Evolutionary conservation across 2,797 vertebrate species (phyloP), one percentile per base, ranked within the genome.

Genomic region (Pseudochromis fuscus): DNA sequence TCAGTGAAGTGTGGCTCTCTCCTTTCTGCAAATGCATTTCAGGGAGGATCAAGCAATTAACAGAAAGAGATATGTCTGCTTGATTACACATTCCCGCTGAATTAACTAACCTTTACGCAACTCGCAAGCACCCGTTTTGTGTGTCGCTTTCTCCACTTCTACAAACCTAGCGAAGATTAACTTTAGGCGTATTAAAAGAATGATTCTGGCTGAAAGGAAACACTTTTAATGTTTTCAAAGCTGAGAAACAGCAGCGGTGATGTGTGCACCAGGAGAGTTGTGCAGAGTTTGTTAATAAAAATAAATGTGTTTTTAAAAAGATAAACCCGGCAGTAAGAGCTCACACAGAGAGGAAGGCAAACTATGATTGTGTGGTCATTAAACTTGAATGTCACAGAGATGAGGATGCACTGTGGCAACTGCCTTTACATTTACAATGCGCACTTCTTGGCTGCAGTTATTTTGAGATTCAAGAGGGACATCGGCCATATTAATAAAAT

Each of bases 1-100:
- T 75, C 76, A 82, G 72, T 5, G 50, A 44, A 84, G 56, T 62
- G 56, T 15, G 3, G 9, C 67, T 66, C 48, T 46, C 40, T 53
- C 48, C 37, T 72, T 81, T 44, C 73, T 82, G 63, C 56, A 79
- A 84, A 79, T 57, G 10, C 35, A 7, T 78, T 91, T 76, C 72
- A 64, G 69, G 79, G 59, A 38, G 49, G 58, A 72, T 80, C 59
- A 64, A 61, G 84, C 83, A 88, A 87, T 85, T 90, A 86, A 79
- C 49, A 53, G 45, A 61, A 30, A 76, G 72, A 73, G 68, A 83
- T 79, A 83, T 45, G 49, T 62, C 74, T 57, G 79, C 27, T 55
- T 86, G 79, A 88, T 89, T 87, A 84, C 63, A 67, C 67, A 81
- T 77, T 75, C 59, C 5, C 4, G 45, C 62, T 21, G 57, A 72